phyloP scores from a whole-genome alignment of 2,888 invertebrate species.

The Macrophya annulata region DNA sequence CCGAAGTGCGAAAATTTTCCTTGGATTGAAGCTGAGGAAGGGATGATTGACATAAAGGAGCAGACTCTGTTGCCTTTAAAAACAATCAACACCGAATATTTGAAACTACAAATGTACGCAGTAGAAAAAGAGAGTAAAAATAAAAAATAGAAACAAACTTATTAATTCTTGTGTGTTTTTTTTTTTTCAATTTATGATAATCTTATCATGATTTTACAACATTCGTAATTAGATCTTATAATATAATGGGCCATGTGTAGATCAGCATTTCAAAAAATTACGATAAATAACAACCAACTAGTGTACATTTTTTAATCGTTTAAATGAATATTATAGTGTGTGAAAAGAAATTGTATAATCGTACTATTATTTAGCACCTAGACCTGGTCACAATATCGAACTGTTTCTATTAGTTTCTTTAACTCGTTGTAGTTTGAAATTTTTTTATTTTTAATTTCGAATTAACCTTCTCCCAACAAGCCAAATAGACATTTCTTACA shows the following conservation, averaged over 20 bases:
- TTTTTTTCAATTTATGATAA: neutral
- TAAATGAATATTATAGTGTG: neutral
- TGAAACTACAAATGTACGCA: constrained; percentile 68
- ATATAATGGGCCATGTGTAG: neutral
- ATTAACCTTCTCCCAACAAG: neutral
- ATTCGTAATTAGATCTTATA: neutral
- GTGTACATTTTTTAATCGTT: neutral
- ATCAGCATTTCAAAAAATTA: neutral
- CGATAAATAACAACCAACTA: too few relatives aligned
- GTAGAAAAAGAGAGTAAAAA: constrained; percentile 34
- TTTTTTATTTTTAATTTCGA: neutral
- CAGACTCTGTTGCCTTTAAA: constrained; percentile 79
- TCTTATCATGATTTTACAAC: neutral
- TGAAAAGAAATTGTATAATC: neutral
- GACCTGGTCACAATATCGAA: neutral
- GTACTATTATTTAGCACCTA: neutral
- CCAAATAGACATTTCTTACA: neutral
- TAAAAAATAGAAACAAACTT: neutral
- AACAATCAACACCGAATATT: constrained; percentile 77
- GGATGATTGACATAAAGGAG: constrained; percentile 66
- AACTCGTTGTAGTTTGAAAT: neutral
- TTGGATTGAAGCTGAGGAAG: constrained; percentile 78
- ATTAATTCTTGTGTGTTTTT: neutral
- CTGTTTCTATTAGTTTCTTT: neutral
- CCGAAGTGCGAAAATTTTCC: constrained; percentile 81